Conservation (phyloP, 2,888 invertebrate genomes). For the Hecatera dysodea region DNA sequence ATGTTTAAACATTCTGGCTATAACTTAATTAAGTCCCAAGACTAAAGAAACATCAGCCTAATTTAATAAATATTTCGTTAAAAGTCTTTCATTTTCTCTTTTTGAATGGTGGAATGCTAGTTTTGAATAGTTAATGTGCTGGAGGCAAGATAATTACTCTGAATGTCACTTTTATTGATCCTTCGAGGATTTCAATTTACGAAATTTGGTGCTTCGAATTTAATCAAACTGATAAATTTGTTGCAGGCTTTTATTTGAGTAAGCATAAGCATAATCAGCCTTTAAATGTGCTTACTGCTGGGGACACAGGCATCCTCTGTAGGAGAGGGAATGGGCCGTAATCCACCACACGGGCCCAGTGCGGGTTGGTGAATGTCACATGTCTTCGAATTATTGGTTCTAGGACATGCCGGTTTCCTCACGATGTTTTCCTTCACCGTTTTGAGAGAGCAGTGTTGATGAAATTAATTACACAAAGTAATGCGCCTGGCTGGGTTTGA, state of each 20-base stretch:
- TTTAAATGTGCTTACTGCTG: no score
- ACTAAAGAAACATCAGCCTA: conserved; percentile 8
- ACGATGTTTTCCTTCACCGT: no score
- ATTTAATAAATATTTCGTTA: conserved; percentile 8
- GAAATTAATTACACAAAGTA: no score
- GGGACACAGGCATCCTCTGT: no score
- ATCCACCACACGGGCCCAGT: no score
- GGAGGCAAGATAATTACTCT: conserved; percentile 17
- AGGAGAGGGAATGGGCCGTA: no score
- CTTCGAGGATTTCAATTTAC: conserved; percentile 14
- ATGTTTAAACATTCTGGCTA: not conserved
- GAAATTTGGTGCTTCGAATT: conserved; percentile 15
- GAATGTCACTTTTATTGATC: conserved; percentile 23
- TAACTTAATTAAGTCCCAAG: conserved; percentile 1
- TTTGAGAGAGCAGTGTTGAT: no score
- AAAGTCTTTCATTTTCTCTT: conserved; percentile 4
- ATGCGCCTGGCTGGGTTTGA: no score
- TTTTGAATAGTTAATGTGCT: conserved; percentile 39
- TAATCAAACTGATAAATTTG: conserved; percentile 10
- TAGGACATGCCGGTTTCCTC: no score
- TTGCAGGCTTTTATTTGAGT: not conserved
- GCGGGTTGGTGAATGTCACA: no score
- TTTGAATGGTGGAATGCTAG: conserved; percentile 24
- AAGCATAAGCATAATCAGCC: no score
- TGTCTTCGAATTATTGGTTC: no score